phyloP scores from a whole-genome alignment of 1,140 invertebrate genomes.

The Drosophila elegans region DNA sequence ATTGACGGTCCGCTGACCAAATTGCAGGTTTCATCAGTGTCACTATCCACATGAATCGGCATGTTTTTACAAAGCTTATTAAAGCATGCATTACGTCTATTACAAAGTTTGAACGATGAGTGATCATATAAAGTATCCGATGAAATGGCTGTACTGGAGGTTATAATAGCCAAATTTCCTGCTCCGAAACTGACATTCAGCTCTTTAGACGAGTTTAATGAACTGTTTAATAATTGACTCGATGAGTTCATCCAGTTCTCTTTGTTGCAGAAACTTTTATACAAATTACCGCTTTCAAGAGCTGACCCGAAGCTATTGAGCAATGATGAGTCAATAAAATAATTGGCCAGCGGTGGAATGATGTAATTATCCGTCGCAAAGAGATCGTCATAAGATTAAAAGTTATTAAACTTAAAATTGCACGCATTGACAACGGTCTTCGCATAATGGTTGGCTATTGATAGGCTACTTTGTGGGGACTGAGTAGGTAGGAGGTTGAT shows the following conservation, averaged over 20 bases:
- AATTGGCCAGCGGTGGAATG: slow-evolving; percentile 4
- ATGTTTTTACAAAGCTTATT: slow-evolving; percentile 7
- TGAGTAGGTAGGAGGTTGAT: slow-evolving; percentile 39
- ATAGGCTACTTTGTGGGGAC: slow-evolving; percentile 58
- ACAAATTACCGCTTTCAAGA: slow-evolving; percentile 32
- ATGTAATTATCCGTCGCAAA: not conserved
- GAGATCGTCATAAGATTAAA: slow-evolving; percentile 36
- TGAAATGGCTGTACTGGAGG: slow-evolving; percentile 39
- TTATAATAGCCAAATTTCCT: slow-evolving; percentile 36
- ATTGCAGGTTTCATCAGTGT: slow-evolving; percentile 31
- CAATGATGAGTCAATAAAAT: slow-evolving; percentile 43
- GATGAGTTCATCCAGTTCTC: slow-evolving; percentile 68
- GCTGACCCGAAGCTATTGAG: slow-evolving; percentile 47
- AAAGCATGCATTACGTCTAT: slow-evolving; percentile 56
- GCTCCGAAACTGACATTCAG: slow-evolving; percentile 54
- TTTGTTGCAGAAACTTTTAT: slow-evolving; percentile 51
- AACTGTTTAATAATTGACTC: slow-evolving; percentile 54
- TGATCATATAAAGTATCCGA: slow-evolving; percentile 22
- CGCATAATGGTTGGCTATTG: slow-evolving; percentile 46
- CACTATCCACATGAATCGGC: slow-evolving; percentile 2
- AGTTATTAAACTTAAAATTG: slow-evolving; percentile 6
- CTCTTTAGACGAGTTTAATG: slow-evolving; percentile 72
- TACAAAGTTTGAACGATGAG: slow-evolving; percentile 60
- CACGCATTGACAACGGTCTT: not conserved
- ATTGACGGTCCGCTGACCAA: slow-evolving; percentile 11